Evolutionary conservation across 2,797 vertebrate species (phyloP).

Genomic region (Spinus pinus): DNA sequence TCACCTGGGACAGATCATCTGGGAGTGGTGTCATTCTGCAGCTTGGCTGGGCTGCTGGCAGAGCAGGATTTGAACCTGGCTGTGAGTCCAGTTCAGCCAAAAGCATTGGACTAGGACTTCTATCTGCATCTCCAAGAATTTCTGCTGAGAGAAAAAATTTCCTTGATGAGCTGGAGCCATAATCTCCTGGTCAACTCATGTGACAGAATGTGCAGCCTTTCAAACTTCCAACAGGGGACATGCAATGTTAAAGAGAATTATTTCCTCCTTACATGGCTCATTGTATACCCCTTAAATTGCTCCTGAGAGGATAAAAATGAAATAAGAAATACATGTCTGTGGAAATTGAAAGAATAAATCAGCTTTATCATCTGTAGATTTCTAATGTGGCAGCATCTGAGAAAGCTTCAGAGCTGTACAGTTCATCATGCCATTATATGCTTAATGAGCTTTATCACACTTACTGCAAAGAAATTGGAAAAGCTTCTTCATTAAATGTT

Average conservation of each 20-base stretch:
- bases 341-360: constrained; percentile 25
- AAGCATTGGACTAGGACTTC: constrained; percentile 68
- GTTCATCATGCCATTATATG: neutral
- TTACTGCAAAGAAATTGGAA: neutral
- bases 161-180: neutral
- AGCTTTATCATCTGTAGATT: neutral
- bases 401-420: neutral
- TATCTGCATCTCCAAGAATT: constrained; percentile 38
- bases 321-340: neutral
- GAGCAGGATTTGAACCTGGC: constrained; percentile 7
- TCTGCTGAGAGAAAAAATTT: constrained; percentile 40
- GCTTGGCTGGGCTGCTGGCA: constrained; percentile 32
- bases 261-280: neutral
- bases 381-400: neutral
- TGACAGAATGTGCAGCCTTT: neutral
- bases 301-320: neutral
- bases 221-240: neutral
- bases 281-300: neutral
- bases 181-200: neutral
- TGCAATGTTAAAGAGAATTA: neutral
- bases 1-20: constrained; percentile 69
- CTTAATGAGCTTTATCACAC: constrained; percentile 11
- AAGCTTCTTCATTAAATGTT: neutral
- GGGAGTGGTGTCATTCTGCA: neutral
- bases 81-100: constrained; percentile 63